These are phyloP conservation scores for Cataglyphis albicans DNA, from an alignment of 2,888 invertebrate species.

Conservation along the genomic window DNA sequence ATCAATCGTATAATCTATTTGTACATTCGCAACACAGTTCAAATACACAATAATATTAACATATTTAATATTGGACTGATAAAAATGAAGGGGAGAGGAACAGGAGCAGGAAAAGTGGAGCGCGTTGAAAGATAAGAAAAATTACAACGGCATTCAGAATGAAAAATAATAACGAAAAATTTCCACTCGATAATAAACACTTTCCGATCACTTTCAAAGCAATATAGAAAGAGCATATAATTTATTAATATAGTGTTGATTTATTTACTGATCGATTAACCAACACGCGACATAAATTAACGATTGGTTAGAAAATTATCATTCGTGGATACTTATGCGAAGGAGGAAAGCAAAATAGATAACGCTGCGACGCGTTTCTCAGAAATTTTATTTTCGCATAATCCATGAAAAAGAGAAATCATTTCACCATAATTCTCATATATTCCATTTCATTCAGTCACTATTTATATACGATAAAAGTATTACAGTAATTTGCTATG, in stretches of 20 bases:
- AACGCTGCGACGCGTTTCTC: slow-evolving; percentile 70
- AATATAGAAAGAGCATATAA: slow-evolving; percentile 28
- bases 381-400: slow-evolving; percentile 77
- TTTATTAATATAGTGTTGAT: slow-evolving; percentile 57
- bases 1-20: slow-evolving; percentile 82
- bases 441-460: slow-evolving; percentile 82
- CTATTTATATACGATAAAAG: slow-evolving; percentile 80
- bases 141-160: slow-evolving; percentile 21
- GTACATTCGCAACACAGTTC: slow-evolving; percentile 84
- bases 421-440: slow-evolving; percentile 79
- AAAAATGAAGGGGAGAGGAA: slow-evolving; percentile 53
- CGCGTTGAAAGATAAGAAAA: slow-evolving; percentile 25
- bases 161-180: slow-evolving; percentile 40
- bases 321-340: slow-evolving; percentile 58
- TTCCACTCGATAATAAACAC: slow-evolving; percentile 11
- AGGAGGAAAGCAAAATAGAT: slow-evolving; percentile 68
- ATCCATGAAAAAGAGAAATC: slow-evolving; percentile 76
- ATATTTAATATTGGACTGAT: slow-evolving; percentile 84
- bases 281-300: slow-evolving; percentile 35
- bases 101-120: background rate
- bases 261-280: slow-evolving; percentile 38
- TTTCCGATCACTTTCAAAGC: background rate
- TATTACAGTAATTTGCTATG: slow-evolving; percentile 82
- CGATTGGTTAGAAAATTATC: slow-evolving; percentile 52
- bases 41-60: slow-evolving; percentile 84